Percentiles rank a stretch among this genome's conserved stretches.
Conservation (phyloP, 2,797 vertebrate species). For the Potorous gilbertii region DNA sequence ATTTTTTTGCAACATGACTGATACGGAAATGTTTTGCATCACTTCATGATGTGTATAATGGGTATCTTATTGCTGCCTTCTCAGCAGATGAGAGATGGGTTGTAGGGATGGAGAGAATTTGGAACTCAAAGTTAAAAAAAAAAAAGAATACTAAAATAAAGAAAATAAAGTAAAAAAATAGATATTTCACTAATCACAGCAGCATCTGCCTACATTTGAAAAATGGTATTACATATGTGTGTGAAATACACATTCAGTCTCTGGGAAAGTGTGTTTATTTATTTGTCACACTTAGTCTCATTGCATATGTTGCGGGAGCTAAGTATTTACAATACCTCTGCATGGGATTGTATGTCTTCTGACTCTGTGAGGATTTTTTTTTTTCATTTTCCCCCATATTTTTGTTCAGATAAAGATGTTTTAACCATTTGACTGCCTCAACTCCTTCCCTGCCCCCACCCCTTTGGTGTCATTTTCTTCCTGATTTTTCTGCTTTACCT, state of each 20-base stretch:
- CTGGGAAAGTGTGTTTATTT: background rate
- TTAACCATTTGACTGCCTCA: background rate
- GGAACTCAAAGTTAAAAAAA: background rate
- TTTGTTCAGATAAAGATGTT: background rate
- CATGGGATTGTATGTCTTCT: background rate
- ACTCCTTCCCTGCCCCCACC: too few species aligned
- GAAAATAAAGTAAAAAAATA: background rate
- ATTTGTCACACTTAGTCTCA: background rate
- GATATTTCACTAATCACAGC: background rate
- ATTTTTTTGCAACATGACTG: background rate
- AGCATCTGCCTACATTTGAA: background rate
- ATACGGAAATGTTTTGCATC: background rate
- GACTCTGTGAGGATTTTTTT: background rate
- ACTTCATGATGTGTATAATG: background rate
- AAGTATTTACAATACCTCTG: background rate
- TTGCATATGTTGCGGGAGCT: background rate
- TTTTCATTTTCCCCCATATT: background rate
- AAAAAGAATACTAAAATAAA: background rate
- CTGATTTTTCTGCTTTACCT: background rate
- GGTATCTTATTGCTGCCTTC: background rate
- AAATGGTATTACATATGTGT: background rate
- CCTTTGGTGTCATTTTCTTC: background rate
- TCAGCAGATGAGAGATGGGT: background rate
- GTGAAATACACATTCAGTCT: background rate
- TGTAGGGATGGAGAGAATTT: background rate